Conservation (phyloP, 2,888 invertebrate species). For the Zootermopsis nevadensis region DNA sequence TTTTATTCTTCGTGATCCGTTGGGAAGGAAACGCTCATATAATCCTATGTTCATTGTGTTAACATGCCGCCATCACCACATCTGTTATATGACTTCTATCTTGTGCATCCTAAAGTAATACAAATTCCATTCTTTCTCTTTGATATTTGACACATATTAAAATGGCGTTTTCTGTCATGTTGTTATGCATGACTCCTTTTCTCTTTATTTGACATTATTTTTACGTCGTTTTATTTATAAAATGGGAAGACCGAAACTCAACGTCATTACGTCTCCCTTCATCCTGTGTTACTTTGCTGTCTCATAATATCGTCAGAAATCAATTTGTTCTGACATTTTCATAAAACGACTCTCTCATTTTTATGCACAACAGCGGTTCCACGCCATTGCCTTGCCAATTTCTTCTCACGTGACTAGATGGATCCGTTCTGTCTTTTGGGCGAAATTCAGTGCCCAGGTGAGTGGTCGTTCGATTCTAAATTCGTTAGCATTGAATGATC, state of each 20-base stretch:
- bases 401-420: not conserved
- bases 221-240: not conserved
- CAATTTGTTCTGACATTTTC: conserved; percentile 54
- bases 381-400: conserved; percentile 52
- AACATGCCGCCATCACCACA: not conserved
- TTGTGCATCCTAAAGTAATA: not conserved
- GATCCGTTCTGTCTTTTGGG: not conserved
- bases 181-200: conserved; percentile 8
- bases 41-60: not conserved
- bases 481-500: too few species aligned
- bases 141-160: conserved; percentile 43
- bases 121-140: not conserved
- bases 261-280: not conserved
- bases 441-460: too few species aligned
- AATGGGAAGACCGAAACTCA: not conserved
- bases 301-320: conserved; percentile 51
- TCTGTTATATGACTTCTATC: not conserved
- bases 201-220: conserved; percentile 18
- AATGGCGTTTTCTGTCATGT: not conserved
- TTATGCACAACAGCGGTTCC: conserved; percentile 43
- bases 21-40: not conserved
- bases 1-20: not conserved
- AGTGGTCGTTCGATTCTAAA: too few species aligned
- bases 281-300: not conserved
- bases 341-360: conserved; percentile 51